These are phyloP conservation scores for Pteria penguin DNA, from an alignment of 2,888 invertebrate species.

Conservation along the genomic window DNA sequence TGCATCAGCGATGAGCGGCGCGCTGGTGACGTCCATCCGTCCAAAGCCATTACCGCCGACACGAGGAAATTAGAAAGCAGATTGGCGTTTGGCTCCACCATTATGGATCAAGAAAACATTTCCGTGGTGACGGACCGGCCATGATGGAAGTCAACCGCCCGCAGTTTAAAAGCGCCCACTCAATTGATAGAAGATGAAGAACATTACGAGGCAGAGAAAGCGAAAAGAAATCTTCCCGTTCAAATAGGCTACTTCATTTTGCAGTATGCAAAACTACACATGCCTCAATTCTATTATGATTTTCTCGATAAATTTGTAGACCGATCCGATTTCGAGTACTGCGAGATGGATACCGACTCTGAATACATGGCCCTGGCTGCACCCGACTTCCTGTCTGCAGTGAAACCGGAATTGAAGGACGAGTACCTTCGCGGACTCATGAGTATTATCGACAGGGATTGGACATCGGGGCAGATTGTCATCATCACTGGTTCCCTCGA, in stretches of 20 bases:
- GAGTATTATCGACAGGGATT: slow-evolving; percentile 18
- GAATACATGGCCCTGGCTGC: slow-evolving; percentile 51
- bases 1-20: slow-evolving; percentile 35
- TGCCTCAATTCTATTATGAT: slow-evolving; percentile 55
- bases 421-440: background rate
- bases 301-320: slow-evolving; percentile 51
- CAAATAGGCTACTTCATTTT: slow-evolving; percentile 55
- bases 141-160: slow-evolving; percentile 40
- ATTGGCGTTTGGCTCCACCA: slow-evolving; percentile 46
- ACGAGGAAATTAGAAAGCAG: slow-evolving; percentile 37
- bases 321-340: slow-evolving; percentile 46
- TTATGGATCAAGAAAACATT: slow-evolving; percentile 51
- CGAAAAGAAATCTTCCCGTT: slow-evolving; percentile 48
- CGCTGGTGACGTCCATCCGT: slow-evolving; percentile 12
- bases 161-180: slow-evolving; percentile 41
- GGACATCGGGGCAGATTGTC: slow-evolving; percentile 32
- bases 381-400: slow-evolving; percentile 23
- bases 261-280: slow-evolving; percentile 57
- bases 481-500: slow-evolving; percentile 46
- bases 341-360: slow-evolving; percentile 56
- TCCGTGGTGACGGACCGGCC: slow-evolving; percentile 40
- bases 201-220: slow-evolving; percentile 35
- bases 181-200: slow-evolving; percentile 36
- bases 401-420: slow-evolving; percentile 26
- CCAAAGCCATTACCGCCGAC: slow-evolving; percentile 41